phyloP scores from a whole-genome alignment of 2,888 invertebrate species.

The Drosophila austrosaltans region DNA sequence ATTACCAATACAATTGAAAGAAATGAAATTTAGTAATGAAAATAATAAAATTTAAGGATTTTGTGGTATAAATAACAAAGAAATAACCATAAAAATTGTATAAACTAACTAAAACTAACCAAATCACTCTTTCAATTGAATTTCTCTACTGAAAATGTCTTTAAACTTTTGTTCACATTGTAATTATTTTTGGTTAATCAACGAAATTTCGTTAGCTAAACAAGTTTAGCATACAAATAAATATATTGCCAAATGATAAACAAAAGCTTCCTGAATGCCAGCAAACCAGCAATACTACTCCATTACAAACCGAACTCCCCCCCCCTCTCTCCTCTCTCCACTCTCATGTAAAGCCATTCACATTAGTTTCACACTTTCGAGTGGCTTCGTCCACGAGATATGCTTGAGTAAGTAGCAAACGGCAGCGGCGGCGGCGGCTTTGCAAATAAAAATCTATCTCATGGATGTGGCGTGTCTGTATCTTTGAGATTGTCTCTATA shows the following conservation, averaged over 20 bases:
- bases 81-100: too few relatives aligned
- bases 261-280: slow-evolving; percentile 10
- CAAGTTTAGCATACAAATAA: slow-evolving; percentile 12
- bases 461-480: slow-evolving; percentile 49
- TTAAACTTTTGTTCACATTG: not conserved
- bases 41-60: too few relatives aligned
- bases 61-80: too few relatives aligned
- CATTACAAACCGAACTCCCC: too few relatives aligned
- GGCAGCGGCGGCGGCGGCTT: slow-evolving; percentile 31
- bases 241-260: slow-evolving; percentile 16
- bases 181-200: not conserved
- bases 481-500: not conserved
- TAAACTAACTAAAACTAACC: too few relatives aligned
- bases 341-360: slow-evolving; percentile 37
- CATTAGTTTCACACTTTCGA: slow-evolving; percentile 67
- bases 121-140: too few relatives aligned
- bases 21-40: too few relatives aligned
- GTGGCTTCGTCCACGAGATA: slow-evolving; percentile 37
- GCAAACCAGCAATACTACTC: not conserved
- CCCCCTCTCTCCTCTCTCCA: slow-evolving; percentile 6
- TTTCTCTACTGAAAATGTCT: not conserved
- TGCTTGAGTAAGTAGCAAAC: slow-evolving; percentile 55
- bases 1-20: too few relatives aligned
- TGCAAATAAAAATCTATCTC: slow-evolving; percentile 63
- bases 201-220: slow-evolving; percentile 7